Conservation (phyloP, 2,797 vertebrate genomes). For the Calcarius lapponicus region DNA sequence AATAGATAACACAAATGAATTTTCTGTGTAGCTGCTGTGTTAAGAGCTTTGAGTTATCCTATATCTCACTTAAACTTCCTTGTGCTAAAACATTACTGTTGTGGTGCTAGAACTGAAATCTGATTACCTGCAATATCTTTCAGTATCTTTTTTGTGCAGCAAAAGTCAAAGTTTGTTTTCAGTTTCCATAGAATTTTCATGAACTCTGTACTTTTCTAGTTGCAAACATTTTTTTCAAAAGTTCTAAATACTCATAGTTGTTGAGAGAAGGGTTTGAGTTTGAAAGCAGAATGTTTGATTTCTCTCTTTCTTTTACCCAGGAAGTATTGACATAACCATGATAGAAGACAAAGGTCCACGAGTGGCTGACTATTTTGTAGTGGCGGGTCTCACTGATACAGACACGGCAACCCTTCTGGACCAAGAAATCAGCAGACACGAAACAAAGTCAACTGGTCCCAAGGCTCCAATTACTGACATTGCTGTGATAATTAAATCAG, state of each 20-base stretch:
- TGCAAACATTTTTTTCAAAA: neutral
- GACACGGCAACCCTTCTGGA: conserved; percentile 90
- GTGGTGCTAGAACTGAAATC: neutral
- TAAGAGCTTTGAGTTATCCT: neutral
- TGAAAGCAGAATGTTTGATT: neutral
- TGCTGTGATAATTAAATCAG: conserved; percentile 92
- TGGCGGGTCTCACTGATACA: conserved; percentile 94
- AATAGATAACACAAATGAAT: neutral
- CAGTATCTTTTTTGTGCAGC: neutral
- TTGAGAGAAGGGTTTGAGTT: neutral
- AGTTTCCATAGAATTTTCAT: neutral
- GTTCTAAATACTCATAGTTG: neutral
- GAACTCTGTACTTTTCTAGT: neutral
- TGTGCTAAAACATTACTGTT: neutral
- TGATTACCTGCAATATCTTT: neutral
- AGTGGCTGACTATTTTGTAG: conserved; percentile 98
- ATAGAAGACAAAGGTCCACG: conserved; percentile 96
- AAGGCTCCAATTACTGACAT: conserved; percentile 96
- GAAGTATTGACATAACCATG: conserved; percentile 84
- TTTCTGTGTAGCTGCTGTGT: neutral
- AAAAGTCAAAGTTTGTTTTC: neutral
- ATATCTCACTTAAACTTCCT: neutral
- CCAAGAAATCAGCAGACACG: conserved; percentile 88
- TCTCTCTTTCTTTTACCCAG: conserved; percentile 33
- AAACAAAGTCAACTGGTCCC: conserved; percentile 88